Evolutionary conservation across 2,113 vertebrate genomes (phyloP).

Genomic region (Seriola aureovittata): DNA sequence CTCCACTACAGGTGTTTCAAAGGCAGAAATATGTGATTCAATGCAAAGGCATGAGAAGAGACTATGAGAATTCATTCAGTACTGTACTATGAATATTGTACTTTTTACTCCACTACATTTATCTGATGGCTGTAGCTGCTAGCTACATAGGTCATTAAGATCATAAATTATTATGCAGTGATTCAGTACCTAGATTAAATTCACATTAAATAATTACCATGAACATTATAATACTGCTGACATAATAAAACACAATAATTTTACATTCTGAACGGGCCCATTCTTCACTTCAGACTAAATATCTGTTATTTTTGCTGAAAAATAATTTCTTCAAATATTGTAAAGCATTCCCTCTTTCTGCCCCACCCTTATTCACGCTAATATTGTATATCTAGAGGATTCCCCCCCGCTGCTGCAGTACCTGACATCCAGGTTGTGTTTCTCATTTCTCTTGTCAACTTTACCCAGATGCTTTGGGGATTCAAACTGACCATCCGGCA

Average conservation of each 20-base stretch:
- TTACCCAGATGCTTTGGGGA: neutral
- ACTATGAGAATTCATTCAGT: neutral
- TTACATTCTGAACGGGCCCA: neutral
- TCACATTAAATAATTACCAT: no score
- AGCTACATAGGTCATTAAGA: neutral
- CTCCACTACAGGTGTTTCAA: neutral
- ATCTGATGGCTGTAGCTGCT: neutral
- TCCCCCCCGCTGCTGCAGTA: neutral
- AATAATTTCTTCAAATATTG: neutral
- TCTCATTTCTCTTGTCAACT: neutral
- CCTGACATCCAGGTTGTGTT: neutral
- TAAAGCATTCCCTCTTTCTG: neutral
- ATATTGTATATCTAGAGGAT: neutral
- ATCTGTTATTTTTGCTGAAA: neutral
- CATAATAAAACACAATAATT: neutral
- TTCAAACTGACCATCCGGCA: neutral
- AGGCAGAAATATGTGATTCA: slow-evolving; percentile 1
- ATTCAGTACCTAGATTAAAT: neutral
- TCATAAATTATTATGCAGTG: neutral
- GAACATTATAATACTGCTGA: neutral
- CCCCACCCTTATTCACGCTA: slow-evolving; percentile 2
- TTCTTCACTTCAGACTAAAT: neutral
- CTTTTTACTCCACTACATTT: neutral
- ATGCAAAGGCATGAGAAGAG: neutral
- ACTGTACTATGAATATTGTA: neutral